phyloP scores from a whole-genome alignment of 2,113 vertebrate species.

The Alethe castanea region DNA sequence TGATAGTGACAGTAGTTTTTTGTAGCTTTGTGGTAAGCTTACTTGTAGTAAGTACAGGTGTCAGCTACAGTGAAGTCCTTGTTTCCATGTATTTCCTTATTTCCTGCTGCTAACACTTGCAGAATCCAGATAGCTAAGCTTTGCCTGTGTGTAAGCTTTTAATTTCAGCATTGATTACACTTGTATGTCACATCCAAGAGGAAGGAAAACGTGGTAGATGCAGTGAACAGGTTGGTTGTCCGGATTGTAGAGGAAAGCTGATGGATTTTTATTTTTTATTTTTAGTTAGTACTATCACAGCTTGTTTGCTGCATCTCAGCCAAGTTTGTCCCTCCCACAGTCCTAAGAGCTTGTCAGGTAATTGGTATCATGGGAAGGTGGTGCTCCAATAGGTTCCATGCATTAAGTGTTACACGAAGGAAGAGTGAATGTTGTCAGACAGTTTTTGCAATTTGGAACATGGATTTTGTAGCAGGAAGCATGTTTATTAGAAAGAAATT shows the following conservation, averaged over 20 bases:
- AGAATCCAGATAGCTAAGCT: background rate
- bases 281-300: background rate
- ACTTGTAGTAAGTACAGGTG: background rate
- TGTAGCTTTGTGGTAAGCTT: background rate
- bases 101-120: background rate
- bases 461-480: background rate
- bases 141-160: background rate
- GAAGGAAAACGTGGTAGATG: background rate
- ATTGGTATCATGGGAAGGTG: background rate
- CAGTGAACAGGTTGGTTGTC: background rate
- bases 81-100: background rate
- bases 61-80: background rate
- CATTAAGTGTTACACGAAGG: background rate
- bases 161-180: background rate
- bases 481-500: background rate
- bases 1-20: background rate
- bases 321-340: background rate
- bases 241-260: fast-evolving
- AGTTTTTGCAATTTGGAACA: background rate
- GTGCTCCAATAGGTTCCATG: background rate
- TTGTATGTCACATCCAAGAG: background rate
- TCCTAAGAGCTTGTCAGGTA: background rate
- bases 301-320: background rate
- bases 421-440: background rate
- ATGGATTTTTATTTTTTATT: background rate